Evolutionary conservation across 2,113 vertebrate species (phyloP), one percentile per base, ranked within the genome.

Genomic region (Indicator indicator): DNA sequence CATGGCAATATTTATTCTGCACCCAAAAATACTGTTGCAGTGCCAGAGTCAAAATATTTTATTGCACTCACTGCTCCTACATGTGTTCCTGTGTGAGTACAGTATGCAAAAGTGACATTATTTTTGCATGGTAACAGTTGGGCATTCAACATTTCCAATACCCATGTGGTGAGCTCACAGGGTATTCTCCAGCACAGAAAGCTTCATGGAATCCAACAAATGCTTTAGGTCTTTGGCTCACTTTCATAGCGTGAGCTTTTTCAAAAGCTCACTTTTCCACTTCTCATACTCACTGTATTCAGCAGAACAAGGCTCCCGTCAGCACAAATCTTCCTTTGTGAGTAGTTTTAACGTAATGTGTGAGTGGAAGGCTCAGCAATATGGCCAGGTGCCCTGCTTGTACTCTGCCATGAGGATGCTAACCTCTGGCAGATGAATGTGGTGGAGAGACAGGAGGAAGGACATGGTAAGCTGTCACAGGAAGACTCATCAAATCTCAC

Each of bases 41-140:
- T 32, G 56, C 17, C 27, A 56, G 42, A 95, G 54, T 15, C 54
- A 86, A 90, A 89, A 83, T 79, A 95, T 93, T 95, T 90, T 67
- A 80, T 44, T 56, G 55, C 12, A 71, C 42, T 79, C 40, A 46
- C 26, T 89, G 83, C 67, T 94, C 63, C 54, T 88, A 84, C 58
- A 84, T 50, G 50, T 40, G n/a, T 30, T 89, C 40, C 65, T 78
- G 18, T 62, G 80, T 28, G 81, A 87, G 36, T 38, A 56, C 36
- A 77, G 73, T 71, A 72, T 42, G 40, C 55, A 67, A 23, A 54
- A 82, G 54, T 1, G 3, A 75, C 81, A 46, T 63, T 72, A 46
- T 55, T 84, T 95, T 64, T 83, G 76, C 32, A 70, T 2, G 7
- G 78, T 79, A 89, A 89, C 38, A 63, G 38, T 6, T 55, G 11